Conservation (phyloP, 2,888 invertebrate species). For the Drosophila silvestris region DNA sequence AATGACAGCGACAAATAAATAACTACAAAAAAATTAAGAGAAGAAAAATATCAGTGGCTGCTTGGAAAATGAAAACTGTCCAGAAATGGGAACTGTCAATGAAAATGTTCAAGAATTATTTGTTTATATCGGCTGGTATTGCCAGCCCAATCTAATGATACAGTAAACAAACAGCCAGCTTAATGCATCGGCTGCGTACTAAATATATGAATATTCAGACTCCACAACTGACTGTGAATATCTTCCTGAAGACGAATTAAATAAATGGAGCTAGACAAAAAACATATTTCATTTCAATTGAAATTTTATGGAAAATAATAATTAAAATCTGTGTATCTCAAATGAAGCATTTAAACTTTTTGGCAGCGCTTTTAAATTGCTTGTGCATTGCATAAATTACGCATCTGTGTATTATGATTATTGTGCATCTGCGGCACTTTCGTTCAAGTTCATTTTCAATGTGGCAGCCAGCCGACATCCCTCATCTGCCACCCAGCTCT, state of each 20-base stretch:
- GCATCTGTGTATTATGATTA: slow-evolving; percentile 4
- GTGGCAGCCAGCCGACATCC: slow-evolving; percentile 9
- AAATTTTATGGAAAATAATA: background rate
- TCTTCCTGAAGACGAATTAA: too few species aligned
- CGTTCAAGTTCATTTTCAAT: slow-evolving; percentile 7
- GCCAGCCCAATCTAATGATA: background rate
- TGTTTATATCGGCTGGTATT: background rate
- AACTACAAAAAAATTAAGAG: slow-evolving; percentile 15
- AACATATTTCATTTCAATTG: background rate
- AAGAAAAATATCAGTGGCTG: background rate
- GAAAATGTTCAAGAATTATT: background rate
- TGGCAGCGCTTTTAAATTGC: background rate
- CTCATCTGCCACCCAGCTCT: slow-evolving; percentile 3
- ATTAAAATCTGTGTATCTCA: background rate
- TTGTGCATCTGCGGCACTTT: slow-evolving; percentile 14
- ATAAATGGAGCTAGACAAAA: background rate
- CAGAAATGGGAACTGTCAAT: background rate
- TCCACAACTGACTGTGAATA: background rate
- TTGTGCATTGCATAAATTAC: slow-evolving; percentile 3
- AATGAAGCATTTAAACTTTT: slow-evolving; percentile 5
- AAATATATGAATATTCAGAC: background rate
- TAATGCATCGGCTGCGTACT: background rate
- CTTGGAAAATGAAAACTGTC: background rate
- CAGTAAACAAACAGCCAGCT: background rate
- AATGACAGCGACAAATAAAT: slow-evolving; percentile 34